Base-by-base conservation (phyloP, 2,113 vertebrate species). In the human region DNA sequence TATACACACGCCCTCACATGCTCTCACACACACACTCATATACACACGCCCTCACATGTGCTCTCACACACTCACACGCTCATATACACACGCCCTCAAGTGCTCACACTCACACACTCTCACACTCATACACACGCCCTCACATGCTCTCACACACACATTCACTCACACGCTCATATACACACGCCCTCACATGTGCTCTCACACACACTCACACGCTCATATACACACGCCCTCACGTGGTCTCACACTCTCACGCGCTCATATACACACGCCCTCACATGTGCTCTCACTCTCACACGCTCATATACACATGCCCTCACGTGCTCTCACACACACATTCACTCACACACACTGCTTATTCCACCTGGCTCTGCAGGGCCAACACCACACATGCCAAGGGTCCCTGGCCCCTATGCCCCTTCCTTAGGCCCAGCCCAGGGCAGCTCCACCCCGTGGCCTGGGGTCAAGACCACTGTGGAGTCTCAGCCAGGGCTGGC, bases 101-200 rank as follows among this genome's bases (percentile, higher is more conserved):
- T 43, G 43, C 43, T 43, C 45, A 45, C 43, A 45, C 59, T 4
- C 23, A 27, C 59, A 61, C 22, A 25, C 45, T 8, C 59, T 9
- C 38, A 45, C 30, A 0, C 23, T 2, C 38, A n/a, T 23, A 7
- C 5, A 45, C 48, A 7, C 3, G n/a, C 48, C 6, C 43, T 0
- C 12, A 76, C 0, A 3, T 3, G 23, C 23, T 20, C 7, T 32
- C 55, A 23, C 55, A 57, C 55, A 57, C 57, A 57, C 55, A 59
- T 17, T 23, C 27, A 48, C 45, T 20, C 16, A 23, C 40, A 11
- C 70, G 8, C 38, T 13, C 84, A 12, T 1, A 6, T 40, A 32
- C 2, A 4, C 6, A 3, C 0, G 7, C 18, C 5, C 4, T 61
- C 10, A 61, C 9, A 40, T 40, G 23, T 59, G 7, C 23, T 11